Evolutionary conservation across 2,888 invertebrate genomes (phyloP).

Genomic region (Tupiocoris notatus): DNA sequence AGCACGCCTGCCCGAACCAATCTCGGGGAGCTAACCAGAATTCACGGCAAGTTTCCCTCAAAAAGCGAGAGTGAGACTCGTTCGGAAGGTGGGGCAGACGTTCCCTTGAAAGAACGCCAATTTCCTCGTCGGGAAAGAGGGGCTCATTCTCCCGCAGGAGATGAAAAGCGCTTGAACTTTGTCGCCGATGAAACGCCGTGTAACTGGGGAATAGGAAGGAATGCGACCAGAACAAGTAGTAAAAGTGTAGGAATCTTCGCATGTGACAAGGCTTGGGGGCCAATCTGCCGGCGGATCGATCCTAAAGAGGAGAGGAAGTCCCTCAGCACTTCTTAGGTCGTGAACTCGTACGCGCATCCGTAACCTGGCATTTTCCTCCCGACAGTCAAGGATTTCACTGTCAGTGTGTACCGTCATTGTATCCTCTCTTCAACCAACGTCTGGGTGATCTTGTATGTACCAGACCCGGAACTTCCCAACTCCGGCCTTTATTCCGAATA

Average conservation of each 20-base stretch:
- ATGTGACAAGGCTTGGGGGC: not conserved
- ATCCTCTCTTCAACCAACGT: not conserved
- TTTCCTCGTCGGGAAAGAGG: slow-evolving; percentile 14
- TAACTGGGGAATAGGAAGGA: not conserved
- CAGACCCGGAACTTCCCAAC: not conserved
- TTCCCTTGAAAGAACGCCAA: slow-evolving; percentile 36
- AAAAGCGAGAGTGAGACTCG: not conserved
- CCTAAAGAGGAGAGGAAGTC: not conserved
- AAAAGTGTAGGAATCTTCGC: not conserved
- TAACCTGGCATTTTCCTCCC: not conserved
- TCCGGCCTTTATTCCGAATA: not conserved
- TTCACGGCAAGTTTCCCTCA: too few species aligned
- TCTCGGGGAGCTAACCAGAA: too few species aligned
- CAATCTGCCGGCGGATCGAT: not conserved
- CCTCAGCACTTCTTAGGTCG: not conserved
- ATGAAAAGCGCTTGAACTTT: slow-evolving; percentile 35
- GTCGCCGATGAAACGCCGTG: slow-evolving; percentile 8
- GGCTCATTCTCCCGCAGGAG: too few species aligned
- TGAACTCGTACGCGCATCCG: not conserved
- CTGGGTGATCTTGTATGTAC: too few species aligned
- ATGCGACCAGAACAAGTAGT: not conserved
- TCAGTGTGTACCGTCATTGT: not conserved
- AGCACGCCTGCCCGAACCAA: too few species aligned
- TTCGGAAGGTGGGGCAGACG: not conserved
- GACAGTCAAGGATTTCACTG: not conserved